Evolutionary conservation across 2,113 vertebrate genomes (phyloP).

Genomic region (Pangasianodon hypophthalmus): DNA sequence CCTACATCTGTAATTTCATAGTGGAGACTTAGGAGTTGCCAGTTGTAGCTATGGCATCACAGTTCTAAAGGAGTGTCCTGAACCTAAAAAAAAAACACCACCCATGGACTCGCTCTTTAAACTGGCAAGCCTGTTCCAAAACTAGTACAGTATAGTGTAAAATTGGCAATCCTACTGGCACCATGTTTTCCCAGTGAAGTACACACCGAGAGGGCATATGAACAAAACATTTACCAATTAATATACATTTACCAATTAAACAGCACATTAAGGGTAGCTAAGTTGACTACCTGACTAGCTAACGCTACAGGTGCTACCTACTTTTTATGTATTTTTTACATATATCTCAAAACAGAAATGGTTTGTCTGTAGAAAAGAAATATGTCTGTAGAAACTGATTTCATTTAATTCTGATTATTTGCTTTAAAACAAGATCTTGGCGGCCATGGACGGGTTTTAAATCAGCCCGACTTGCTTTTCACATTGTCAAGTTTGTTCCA

Average conservation of each 20-base stretch:
- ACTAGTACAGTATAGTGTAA: neutral
- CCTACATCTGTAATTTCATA: neutral
- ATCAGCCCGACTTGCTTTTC: neutral
- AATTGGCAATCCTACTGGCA: neutral
- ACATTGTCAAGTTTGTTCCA: neutral
- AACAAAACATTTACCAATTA: neutral
- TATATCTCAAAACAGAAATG: no score
- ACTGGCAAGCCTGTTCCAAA: neutral
- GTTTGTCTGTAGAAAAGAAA: no score
- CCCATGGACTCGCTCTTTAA: neutral
- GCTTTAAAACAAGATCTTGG: neutral
- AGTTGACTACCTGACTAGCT: neutral
- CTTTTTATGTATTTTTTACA: neutral
- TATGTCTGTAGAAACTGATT: neutral
- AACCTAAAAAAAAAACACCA: neutral
- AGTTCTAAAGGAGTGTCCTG: neutral
- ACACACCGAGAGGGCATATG: neutral
- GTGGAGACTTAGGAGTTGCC: neutral
- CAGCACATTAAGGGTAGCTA: neutral
- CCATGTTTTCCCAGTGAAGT: neutral
- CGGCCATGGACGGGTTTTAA: neutral
- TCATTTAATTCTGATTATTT: neutral
- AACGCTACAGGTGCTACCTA: neutral
- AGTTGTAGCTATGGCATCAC: neutral
- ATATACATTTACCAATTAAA: no score